Percentiles rank a stretch among this genome's conserved stretches.
These are phyloP conservation scores for Brachypteracias leptosomus DNA, from an alignment of 2,113 vertebrate genomes.

Conservation along the genomic window DNA sequence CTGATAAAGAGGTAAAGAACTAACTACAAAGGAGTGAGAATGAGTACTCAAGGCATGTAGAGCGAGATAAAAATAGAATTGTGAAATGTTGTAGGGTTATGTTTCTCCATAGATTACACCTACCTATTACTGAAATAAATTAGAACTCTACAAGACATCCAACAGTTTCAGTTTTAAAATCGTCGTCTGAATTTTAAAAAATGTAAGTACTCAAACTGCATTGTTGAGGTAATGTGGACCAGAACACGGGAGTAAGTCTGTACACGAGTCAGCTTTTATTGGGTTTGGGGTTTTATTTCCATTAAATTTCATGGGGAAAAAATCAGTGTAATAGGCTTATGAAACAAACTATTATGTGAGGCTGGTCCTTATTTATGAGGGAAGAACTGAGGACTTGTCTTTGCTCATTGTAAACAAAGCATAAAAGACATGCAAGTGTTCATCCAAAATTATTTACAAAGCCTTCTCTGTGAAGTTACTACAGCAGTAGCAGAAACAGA, in stretches of 20 bases:
- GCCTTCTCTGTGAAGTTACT: background rate
- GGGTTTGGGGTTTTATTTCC: background rate
- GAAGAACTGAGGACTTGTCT: background rate
- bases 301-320: background rate
- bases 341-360: background rate
- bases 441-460: background rate
- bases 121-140: background rate
- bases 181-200: background rate
- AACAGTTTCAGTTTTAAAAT: conserved; percentile 7
- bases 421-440: background rate
- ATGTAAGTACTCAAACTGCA: background rate
- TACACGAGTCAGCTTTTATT: background rate
- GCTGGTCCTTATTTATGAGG: background rate
- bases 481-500: background rate
- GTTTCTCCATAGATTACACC: background rate
- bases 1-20: conserved; percentile 68
- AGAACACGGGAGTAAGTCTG: background rate
- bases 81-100: background rate
- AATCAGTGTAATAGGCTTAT: background rate
- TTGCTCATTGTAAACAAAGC: background rate
- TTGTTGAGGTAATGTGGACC: background rate
- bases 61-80: conserved; percentile 2
- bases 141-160: background rate
- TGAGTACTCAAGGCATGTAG: background rate
- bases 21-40: background rate